Percentiles rank a stretch among this genome's conserved stretches.
Evolutionary conservation across 2,888 invertebrate genomes (phyloP).

Genomic region (Coenonympha arcania): DNA sequence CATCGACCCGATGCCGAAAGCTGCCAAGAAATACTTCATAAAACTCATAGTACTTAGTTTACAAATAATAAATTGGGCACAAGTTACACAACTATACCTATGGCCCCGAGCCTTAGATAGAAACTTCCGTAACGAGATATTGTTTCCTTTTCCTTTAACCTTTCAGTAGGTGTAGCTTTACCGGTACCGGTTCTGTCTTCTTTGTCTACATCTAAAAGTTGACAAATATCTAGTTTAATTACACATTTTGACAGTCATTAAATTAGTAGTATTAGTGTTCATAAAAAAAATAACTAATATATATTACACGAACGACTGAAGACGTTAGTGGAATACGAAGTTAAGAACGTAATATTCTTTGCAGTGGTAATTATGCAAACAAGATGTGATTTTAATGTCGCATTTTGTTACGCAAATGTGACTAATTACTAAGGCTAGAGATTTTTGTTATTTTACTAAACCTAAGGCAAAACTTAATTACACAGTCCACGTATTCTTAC

Average conservation of each 20-base stretch:
- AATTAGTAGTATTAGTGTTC: no score
- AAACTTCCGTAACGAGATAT: constrained; percentile 85
- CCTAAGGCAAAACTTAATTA: constrained; percentile 13
- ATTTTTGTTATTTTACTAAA: constrained; percentile 27
- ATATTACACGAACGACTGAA: constrained; percentile 52
- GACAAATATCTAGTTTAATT: background rate
- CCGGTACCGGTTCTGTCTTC: constrained; percentile 53
- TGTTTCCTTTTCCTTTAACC: constrained; percentile 53
- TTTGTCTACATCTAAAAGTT: constrained; percentile 49
- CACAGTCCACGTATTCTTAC: constrained; percentile 38
- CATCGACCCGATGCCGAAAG: constrained; percentile 78
- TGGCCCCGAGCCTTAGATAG: constrained; percentile 87
- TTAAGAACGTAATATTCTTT: constrained; percentile 64
- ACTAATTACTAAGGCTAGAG: constrained; percentile 52
- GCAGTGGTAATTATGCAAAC: constrained; percentile 67
- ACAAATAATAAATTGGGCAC: constrained; percentile 6
- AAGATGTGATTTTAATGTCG: constrained; percentile 73
- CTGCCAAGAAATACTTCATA: constrained; percentile 35
- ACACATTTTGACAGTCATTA: constrained; percentile 16
- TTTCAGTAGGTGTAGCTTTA: constrained; percentile 50
- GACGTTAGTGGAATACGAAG: constrained; percentile 62
- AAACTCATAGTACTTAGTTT: constrained; percentile 3
- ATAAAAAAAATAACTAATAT: constrained; percentile 36
- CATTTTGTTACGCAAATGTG: constrained; percentile 70
- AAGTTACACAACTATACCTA: constrained; percentile 67